Conservation (phyloP, 2,888 invertebrate genomes). For the Lagria hirta region DNA sequence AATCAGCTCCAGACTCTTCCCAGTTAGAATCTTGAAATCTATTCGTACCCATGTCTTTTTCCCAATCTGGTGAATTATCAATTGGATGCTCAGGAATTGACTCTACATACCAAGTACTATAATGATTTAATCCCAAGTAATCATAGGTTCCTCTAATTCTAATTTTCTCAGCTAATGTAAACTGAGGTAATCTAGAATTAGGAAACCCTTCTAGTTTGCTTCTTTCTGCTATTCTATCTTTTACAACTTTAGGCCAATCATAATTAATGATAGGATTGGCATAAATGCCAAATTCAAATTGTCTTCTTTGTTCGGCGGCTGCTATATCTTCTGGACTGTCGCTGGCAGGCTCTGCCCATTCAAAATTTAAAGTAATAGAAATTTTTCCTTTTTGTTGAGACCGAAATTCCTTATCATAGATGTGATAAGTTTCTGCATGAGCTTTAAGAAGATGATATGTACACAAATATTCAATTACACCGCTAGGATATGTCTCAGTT, state of each 20-base stretch:
- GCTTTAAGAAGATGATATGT: conserved; percentile 67
- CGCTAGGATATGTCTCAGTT: conserved; percentile 51
- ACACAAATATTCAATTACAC: conserved; percentile 65
- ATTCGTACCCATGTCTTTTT: conserved; percentile 27
- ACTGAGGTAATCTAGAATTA: conserved; percentile 60
- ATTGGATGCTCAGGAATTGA: conserved; percentile 14
- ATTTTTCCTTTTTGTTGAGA: conserved; percentile 57
- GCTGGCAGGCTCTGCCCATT: conserved; percentile 64
- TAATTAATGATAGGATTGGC: conserved; percentile 60
- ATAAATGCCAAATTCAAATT: conserved; percentile 60
- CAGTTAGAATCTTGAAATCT: conserved; percentile 29
- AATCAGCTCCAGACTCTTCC: conserved; percentile 24
- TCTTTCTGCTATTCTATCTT: conserved; percentile 57
- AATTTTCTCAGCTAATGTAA: conserved; percentile 56
- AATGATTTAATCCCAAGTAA: conserved; percentile 42
- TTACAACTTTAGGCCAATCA: conserved; percentile 61
- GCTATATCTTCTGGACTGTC: conserved; percentile 59
- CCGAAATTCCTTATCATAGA: conserved; percentile 65
- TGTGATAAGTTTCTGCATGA: conserved; percentile 66
- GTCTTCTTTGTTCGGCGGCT: conserved; percentile 56
- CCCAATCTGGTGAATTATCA: conserved; percentile 20
- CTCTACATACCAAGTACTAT: conserved; percentile 29
- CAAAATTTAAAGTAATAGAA: conserved; percentile 60
- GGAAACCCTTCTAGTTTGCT: conserved; percentile 59
- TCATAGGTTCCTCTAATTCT: conserved; percentile 55